phyloP scores from a whole-genome alignment of 1,140 invertebrate genomes.

The Chelonus insularis region DNA sequence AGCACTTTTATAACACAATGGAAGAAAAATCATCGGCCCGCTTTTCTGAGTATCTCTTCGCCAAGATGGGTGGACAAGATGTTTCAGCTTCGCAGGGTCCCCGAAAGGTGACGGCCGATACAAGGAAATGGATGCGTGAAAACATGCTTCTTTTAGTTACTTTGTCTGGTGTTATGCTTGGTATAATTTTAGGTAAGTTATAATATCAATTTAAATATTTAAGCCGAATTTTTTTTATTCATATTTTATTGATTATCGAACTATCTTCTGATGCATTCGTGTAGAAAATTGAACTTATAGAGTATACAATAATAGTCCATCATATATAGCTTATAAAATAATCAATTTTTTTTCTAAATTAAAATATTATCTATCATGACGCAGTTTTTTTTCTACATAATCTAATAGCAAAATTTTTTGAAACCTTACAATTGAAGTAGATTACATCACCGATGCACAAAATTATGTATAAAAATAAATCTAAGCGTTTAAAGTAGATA shows the following conservation, averaged over 20 bases:
- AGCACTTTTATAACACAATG: conserved; percentile 43
- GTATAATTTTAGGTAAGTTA: conserved; percentile 4
- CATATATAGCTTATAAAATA: too few relatives aligned
- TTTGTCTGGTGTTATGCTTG: conserved; percentile 71
- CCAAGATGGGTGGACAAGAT: conserved; percentile 70
- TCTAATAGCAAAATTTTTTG: too few relatives aligned
- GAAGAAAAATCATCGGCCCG: conserved; percentile 58
- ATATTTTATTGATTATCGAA: background rate
- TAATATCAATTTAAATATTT: background rate
- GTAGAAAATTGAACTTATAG: too few relatives aligned
- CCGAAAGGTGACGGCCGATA: conserved; percentile 66
- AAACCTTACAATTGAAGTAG: too few relatives aligned
- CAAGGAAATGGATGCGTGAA: conserved; percentile 70
- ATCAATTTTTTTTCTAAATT: too few relatives aligned
- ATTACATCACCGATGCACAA: too few relatives aligned
- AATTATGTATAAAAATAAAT: too few relatives aligned
- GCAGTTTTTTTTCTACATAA: too few relatives aligned
- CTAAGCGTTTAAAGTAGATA: too few relatives aligned
- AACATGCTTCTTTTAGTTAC: conserved; percentile 80
- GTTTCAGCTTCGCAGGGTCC: conserved; percentile 65
- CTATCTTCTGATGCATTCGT: background rate
- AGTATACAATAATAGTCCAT: too few relatives aligned
- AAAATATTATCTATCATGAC: too few relatives aligned
- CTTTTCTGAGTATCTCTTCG: conserved; percentile 76
- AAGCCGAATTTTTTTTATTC: background rate